Evolutionary conservation across 2,113 vertebrate species (phyloP), one percentile per base, ranked within the genome.

Genomic region (Ellobius talpinus): DNA sequence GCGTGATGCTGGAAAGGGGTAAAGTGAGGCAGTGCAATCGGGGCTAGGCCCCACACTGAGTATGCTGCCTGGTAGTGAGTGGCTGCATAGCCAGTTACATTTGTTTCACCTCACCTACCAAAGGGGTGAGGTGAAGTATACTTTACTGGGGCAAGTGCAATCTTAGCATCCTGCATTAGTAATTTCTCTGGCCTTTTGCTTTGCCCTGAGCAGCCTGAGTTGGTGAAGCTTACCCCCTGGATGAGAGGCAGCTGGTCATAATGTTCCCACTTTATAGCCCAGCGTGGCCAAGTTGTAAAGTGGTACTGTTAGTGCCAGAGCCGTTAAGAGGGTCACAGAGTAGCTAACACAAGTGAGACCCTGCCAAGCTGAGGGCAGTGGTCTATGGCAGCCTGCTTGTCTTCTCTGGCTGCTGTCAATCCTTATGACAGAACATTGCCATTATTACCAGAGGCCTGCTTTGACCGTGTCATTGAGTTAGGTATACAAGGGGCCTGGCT

Each of bases 311-410:
- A 87, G 42, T 58, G 74, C 55, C 76, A 81, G 86, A 72, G 82
- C 1, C 0, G 72, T 68, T 93, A 65, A 79, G 97, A 94, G 89
- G 85, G 79, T 95, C 90, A 78, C 76, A 55, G 85, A 87, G 76
- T 77, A 21, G 55, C 55, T 82, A 88, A 78, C 45, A 5, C 3
- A 1, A 74, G 7, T 39, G 68, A 88, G 68, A 79, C 68, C 29
- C 10, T 29, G 82, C 82, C 65, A 19, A 45, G 36, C 76, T 10
- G 36, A 39, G 77, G 13, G 1, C 3, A 0, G 84, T 0, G 0
- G 79, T 23, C 26, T 52, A 12, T 24, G 33, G 70, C 12, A 47
- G 14, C 42, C 58, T 50, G 50, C 0, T 12, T 84, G 87, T 79
- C 79, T 74, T 91, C 42, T 26, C 42, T 78, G 63, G 29, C 72